Conservation (phyloP, 2,888 invertebrate genomes). For the Drosophila nr. fundita region DNA sequence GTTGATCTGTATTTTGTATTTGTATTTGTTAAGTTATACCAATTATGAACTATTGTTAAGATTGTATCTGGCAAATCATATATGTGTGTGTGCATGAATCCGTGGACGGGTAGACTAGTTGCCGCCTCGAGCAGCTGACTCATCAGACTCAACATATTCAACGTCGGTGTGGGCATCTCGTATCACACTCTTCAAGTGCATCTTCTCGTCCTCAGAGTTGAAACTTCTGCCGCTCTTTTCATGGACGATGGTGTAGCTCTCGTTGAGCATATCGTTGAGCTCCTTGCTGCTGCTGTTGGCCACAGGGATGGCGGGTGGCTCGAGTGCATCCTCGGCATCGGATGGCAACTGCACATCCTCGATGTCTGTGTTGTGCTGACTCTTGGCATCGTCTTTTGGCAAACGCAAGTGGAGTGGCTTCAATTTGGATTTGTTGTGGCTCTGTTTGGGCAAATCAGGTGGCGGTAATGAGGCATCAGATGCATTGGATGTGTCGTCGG, state of each 20-base stretch:
- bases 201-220: conserved; percentile 85
- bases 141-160: conserved; percentile 86
- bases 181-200: conserved; percentile 86
- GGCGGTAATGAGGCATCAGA: conserved; percentile 57
- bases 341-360: conserved; percentile 85
- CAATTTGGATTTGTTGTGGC: conserved; percentile 44
- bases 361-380: conserved; percentile 83
- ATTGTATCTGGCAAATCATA: conserved; percentile 22
- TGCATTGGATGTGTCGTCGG: conserved; percentile 81
- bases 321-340: conserved; percentile 85
- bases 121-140: conserved; percentile 76
- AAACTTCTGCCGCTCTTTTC: conserved; percentile 85
- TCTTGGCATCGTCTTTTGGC: conserved; percentile 52
- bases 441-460: conserved; percentile 34
- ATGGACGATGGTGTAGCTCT: conserved; percentile 85
- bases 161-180: conserved; percentile 86
- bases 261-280: conserved; percentile 85
- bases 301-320: conserved; percentile 57
- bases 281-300: conserved; percentile 73
- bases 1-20: conserved; percentile 36
- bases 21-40: conserved; percentile 42
- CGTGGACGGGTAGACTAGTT: conserved; percentile 57
- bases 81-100: conserved; percentile 20
- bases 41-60: conserved; percentile 60
- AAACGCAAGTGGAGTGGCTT: conserved; percentile 52